Evolutionary conservation across 2,888 invertebrate species (phyloP).

Genomic region (Leuctra nigra): DNA sequence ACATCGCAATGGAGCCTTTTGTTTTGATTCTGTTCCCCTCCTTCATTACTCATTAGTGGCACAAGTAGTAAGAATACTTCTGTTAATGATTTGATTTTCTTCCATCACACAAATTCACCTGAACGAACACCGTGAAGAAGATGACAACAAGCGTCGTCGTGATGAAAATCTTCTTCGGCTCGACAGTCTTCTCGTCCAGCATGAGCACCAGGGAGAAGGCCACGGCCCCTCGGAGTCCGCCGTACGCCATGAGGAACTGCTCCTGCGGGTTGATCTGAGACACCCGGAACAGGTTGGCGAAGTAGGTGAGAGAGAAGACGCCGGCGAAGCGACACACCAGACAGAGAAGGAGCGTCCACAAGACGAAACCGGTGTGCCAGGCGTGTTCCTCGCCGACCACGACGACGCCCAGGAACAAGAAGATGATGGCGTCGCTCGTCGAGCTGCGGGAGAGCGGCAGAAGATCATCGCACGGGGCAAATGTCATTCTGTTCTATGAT

Average conservation of each 20-base stretch:
- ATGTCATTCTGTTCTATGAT: too few relatives aligned
- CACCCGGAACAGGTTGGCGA: conserved; percentile 45
- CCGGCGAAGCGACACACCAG: conserved; percentile 43
- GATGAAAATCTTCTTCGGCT: conserved; percentile 46
- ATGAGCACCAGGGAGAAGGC: conserved; percentile 49
- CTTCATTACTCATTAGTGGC: not conserved
- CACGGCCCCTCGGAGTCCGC: conserved; percentile 53
- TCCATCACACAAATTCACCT: conserved; percentile 36
- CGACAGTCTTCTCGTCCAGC: conserved; percentile 42
- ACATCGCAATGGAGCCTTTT: too few relatives aligned
- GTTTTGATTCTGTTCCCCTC: not conserved
- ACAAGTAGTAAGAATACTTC: not conserved
- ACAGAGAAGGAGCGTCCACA: conserved; percentile 48
- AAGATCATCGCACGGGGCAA: too few relatives aligned
- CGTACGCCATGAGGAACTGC: conserved; percentile 52
- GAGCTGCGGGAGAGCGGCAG: too few relatives aligned
- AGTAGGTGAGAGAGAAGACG: conserved; percentile 43
- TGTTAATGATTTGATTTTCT: not conserved
- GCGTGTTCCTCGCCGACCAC: conserved; percentile 38
- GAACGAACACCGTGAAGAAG: conserved; percentile 53
- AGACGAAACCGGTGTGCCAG: conserved; percentile 46
- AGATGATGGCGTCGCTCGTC: conserved; percentile 54
- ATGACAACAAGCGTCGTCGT: conserved; percentile 52
- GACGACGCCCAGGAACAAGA: conserved; percentile 54
- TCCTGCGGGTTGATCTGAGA: conserved; percentile 43